These are phyloP conservation scores for Albula glossodonta DNA, from an alignment of 2,113 vertebrate species.

Conservation along the genomic window DNA sequence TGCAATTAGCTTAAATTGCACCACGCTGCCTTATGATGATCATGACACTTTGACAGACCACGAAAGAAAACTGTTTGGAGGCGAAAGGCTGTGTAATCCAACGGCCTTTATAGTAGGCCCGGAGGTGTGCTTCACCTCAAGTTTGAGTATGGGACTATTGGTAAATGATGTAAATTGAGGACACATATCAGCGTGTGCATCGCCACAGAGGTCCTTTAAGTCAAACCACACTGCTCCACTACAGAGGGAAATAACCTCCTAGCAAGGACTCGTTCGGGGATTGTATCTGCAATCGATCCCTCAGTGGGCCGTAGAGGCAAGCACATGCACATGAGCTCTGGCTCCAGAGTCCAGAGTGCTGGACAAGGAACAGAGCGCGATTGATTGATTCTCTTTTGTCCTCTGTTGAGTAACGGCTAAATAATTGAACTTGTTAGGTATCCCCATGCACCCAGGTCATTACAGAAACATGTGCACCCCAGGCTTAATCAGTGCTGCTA, in stretches of 20 bases:
- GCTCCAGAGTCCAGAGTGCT: neutral
- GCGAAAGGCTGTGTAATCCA: neutral
- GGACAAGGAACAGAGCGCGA: neutral
- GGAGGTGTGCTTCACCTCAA: neutral
- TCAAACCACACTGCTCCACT: slow-evolving; percentile 29
- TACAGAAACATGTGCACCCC: neutral
- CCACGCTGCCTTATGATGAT: neutral
- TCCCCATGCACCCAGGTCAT: neutral
- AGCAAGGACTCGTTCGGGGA: slow-evolving; percentile 7
- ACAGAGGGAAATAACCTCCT: slow-evolving; percentile 16
- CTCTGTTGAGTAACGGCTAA: neutral
- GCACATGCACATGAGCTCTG: neutral
- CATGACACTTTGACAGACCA: slow-evolving; percentile 5
- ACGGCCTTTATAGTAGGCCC: neutral
- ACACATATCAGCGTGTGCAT: neutral
- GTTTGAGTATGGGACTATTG: neutral
- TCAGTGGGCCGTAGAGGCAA: neutral
- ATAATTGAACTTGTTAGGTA: neutral
- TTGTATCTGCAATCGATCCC: neutral
- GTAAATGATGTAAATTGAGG: neutral
- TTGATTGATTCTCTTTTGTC: neutral
- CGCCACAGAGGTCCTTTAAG: slow-evolving; percentile 11
- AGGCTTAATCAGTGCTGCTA: neutral
- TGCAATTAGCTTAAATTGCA: neutral
- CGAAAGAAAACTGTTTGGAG: neutral